Evolutionary conservation across 2,797 vertebrate genomes (phyloP).

Genomic region (Linurgus olivaceus): DNA sequence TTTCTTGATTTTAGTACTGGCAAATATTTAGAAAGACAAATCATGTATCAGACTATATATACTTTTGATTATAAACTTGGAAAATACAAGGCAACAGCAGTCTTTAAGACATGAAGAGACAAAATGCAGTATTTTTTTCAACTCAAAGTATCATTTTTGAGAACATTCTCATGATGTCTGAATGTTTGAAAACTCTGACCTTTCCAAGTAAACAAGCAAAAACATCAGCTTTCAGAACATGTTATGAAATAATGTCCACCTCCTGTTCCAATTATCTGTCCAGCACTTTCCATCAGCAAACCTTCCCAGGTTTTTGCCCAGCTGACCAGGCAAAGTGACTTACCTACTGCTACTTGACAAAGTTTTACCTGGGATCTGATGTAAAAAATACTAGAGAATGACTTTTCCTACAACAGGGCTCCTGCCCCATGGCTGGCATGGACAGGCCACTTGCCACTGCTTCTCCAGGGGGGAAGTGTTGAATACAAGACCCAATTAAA

Average conservation of each 20-base stretch:
- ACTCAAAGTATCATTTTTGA: background rate
- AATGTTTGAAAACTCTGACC: background rate
- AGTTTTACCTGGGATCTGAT: background rate
- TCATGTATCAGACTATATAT: background rate
- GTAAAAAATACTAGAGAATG: background rate
- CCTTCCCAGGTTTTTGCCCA: background rate
- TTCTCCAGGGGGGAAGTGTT: accelerated
- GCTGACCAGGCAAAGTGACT: background rate
- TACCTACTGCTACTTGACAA: background rate
- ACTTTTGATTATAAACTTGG: background rate
- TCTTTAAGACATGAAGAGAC: background rate
- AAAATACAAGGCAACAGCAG: background rate
- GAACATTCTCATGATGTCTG: background rate
- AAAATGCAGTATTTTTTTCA: background rate
- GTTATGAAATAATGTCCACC: background rate
- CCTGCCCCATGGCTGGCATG: accelerated
- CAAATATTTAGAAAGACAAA: background rate
- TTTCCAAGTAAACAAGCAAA: background rate
- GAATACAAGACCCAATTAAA: accelerated
- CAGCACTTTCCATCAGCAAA: background rate
- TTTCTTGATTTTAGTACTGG: background rate
- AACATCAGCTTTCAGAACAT: background rate
- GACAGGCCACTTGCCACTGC: background rate
- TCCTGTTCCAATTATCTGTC: background rate
- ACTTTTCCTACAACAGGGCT: background rate